phyloP scores from a whole-genome alignment of 1,140 invertebrate genomes.

The Camponotus vicinus region DNA sequence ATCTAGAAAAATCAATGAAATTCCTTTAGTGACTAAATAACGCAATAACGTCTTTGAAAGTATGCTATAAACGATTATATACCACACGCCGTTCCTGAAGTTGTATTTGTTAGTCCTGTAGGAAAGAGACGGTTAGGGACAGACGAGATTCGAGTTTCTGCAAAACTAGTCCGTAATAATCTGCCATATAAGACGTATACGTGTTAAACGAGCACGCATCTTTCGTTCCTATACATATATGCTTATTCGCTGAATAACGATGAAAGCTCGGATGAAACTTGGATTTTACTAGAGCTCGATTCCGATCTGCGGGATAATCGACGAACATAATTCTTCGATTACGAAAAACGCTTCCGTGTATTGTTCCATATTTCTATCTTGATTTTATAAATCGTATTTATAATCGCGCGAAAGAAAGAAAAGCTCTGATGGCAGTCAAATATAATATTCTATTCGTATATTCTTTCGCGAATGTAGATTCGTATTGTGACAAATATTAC shows the following conservation, averaged over 20 bases:
- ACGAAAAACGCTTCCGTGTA: conserved; percentile 4
- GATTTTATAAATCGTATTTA: neutral
- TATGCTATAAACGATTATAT: conserved; percentile 71
- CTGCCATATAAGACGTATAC: conserved; percentile 77
- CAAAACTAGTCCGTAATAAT: conserved; percentile 77
- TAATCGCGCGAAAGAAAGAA: neutral
- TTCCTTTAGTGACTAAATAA: conserved; percentile 70
- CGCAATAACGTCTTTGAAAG: conserved; percentile 75
- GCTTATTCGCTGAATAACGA: conserved; percentile 59
- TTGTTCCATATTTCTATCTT: neutral
- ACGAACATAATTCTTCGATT: conserved; percentile 45
- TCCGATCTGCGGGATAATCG: conserved; percentile 48
- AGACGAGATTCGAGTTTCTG: conserved; percentile 60
- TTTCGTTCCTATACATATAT: conserved; percentile 61
- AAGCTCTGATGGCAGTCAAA: neutral
- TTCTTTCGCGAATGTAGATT: neutral
- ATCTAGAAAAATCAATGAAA: conserved; percentile 64
- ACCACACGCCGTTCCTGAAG: conserved; percentile 62
- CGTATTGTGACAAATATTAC: neutral
- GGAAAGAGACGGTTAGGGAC: conserved; percentile 30
- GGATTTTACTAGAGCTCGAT: conserved; percentile 48
- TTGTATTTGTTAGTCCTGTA: conserved; percentile 60
- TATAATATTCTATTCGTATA: neutral
- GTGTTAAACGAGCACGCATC: conserved; percentile 74
- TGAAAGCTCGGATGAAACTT: conserved; percentile 53